Percentiles rank a stretch among this genome's conserved stretches.
Evolutionary conservation across 2,888 invertebrate species (phyloP).

Genomic region (Drosophila meridionalis): DNA sequence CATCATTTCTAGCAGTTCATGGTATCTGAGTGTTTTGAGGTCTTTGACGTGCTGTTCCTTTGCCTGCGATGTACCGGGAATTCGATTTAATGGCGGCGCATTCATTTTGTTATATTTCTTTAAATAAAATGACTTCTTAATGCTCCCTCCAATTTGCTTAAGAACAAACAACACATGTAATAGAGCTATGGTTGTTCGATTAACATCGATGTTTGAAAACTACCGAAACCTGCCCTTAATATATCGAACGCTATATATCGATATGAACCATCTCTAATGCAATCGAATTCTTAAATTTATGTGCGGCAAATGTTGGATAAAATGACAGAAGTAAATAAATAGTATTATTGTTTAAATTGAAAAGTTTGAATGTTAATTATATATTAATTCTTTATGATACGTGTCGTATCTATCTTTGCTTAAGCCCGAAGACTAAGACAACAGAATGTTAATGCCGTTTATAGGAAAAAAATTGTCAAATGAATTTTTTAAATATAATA

Average conservation of each 20-base stretch:
- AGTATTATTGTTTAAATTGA: not conserved
- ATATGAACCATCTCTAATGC: not conserved
- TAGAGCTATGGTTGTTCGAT: constrained; percentile 1
- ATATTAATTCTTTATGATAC: too few species aligned
- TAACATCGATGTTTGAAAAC: not conserved
- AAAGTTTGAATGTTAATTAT: too few species aligned
- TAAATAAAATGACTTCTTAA: constrained; percentile 14
- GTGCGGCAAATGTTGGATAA: not conserved
- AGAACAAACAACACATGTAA: constrained; percentile 7
- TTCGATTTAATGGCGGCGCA: constrained; percentile 62
- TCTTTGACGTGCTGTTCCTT: constrained; percentile 77
- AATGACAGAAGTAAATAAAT: not conserved
- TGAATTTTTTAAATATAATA: too few species aligned
- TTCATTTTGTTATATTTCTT: constrained; percentile 17
- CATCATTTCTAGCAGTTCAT: constrained; percentile 81
- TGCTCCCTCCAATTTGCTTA: constrained; percentile 6
- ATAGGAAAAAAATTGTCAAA: too few species aligned
- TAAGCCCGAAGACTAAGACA: too few species aligned
- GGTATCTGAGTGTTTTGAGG: constrained; percentile 69
- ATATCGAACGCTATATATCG: constrained; percentile 1
- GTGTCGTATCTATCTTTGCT: too few species aligned
- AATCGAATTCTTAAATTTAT: not conserved
- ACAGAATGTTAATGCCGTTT: too few species aligned
- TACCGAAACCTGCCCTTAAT: not conserved
- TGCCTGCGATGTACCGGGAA: constrained; percentile 72